Percentiles rank a stretch among this genome's conserved stretches.
phyloP scores from a whole-genome alignment of 2,113 vertebrate genomes.

The Rynchops niger region DNA sequence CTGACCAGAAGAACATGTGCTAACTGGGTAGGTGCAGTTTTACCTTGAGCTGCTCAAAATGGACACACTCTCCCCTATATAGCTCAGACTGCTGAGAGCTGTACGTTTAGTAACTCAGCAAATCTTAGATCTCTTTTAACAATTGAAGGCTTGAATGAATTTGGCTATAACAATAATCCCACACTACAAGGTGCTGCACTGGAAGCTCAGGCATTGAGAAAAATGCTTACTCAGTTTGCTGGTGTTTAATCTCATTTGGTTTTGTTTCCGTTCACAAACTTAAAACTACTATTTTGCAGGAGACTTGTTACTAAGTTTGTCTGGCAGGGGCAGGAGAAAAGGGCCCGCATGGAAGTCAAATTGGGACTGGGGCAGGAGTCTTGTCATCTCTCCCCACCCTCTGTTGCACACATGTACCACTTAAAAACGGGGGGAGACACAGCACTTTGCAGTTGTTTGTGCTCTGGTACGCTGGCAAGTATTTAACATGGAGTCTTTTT shows the following conservation, averaged over 20 bases:
- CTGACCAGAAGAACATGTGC: fast-evolving
- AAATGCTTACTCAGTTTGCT: background rate
- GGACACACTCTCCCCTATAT: fast-evolving
- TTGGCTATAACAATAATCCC: background rate
- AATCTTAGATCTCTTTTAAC: background rate
- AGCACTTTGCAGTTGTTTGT: no score
- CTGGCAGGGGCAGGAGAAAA: background rate
- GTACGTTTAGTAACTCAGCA: fast-evolving
- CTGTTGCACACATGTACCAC: fast-evolving
- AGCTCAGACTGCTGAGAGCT: background rate
- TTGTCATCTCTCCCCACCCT: background rate
- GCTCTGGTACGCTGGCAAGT: background rate
- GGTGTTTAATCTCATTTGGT: background rate
- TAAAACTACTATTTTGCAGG: background rate
- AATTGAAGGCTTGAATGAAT: background rate
- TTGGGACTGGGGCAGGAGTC: background rate
- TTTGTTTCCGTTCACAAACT: background rate
- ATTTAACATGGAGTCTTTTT: background rate
- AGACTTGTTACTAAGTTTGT: background rate
- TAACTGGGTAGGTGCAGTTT: fast-evolving
- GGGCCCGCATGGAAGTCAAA: background rate
- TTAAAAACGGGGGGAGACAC: background rate
- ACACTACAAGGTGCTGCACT: background rate
- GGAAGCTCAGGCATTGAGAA: background rate
- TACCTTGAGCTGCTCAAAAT: background rate